These are phyloP conservation scores for Camelus dromedarius DNA, from an alignment of 2,113 vertebrate genomes.

Conservation along the genomic window DNA sequence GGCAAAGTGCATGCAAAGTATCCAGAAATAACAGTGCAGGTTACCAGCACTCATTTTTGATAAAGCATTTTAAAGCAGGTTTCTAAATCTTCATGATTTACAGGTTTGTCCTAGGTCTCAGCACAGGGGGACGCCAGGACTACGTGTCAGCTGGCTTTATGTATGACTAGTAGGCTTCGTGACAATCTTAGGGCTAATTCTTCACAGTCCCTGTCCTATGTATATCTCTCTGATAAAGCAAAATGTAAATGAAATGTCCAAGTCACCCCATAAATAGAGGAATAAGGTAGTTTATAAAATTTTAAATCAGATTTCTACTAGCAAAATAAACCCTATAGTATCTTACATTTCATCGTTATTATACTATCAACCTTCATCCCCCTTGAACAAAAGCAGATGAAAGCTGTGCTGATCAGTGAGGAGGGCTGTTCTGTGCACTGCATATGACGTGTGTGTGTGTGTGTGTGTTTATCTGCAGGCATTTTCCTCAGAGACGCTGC, in stretches of 20 bases:
- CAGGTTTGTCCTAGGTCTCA: background rate
- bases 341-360: background rate
- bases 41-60: background rate
- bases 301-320: background rate
- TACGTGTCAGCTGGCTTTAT: background rate
- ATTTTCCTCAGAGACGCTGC: background rate
- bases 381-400: background rate
- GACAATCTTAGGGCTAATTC: background rate
- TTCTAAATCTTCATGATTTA: background rate
- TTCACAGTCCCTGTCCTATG: background rate
- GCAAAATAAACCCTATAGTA: background rate
- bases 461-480: background rate
- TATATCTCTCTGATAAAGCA: background rate
- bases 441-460: fast-evolving
- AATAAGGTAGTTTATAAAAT: conserved; percentile 26
- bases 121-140: background rate
- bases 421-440: background rate
- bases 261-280: background rate
- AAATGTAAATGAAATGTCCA: conserved; percentile 7
- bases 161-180: background rate
- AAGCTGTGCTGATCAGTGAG: background rate
- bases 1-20: background rate
- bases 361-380: background rate
- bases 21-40: background rate
- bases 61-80: background rate